Evolutionary conservation across 2,797 vertebrate genomes (phyloP), one percentile per base, ranked within the genome.

Genomic region (Coreius guichenoti): DNA sequence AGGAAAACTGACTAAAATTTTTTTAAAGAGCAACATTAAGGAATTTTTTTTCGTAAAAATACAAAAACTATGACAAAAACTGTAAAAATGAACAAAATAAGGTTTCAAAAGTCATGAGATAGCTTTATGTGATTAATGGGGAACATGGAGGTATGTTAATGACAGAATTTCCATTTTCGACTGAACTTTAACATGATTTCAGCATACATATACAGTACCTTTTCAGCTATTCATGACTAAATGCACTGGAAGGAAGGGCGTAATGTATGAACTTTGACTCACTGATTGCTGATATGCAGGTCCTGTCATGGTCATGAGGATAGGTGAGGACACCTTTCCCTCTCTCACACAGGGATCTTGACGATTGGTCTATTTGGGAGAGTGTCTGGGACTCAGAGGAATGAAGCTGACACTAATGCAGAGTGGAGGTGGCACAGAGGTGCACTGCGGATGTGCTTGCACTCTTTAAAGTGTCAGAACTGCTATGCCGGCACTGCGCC

Each of bases 391-490:
- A 69, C 88, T 88, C 86, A 70, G 5, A 76, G 88, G 92, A 88
- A 77, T 86, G 87, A 77, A 43, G 63, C 82, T 86, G 85, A 84
- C 78, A 88, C 39, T 81, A 86, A 82, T 65, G 74, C 67, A 79
- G 86, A 87, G 45, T 51, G 29, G 4, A 86, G 90, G 91, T 75
- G 72, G 86, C 90, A 89, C 84, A 4, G 23, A 89, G 91, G 86
- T 89, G 86, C 85, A 89, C 90, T 88, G 89, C 87, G 87, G 88
- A 92, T 94, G 90, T 92, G 85, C 91, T 19, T 88, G 86, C 86
- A 90, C 88, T 91, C 94, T 95, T 94, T 95, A 92, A 95, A 94
- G 93, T 94, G 94, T 94, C 93, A 93, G 94, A 92, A 91, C 88
- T 80, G 77, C 51, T 84, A 90, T 77, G 86, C 92, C 90, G 87